These are phyloP conservation scores for Seira musarum DNA, from an alignment of 2,888 invertebrate species.

Conservation along the genomic window DNA sequence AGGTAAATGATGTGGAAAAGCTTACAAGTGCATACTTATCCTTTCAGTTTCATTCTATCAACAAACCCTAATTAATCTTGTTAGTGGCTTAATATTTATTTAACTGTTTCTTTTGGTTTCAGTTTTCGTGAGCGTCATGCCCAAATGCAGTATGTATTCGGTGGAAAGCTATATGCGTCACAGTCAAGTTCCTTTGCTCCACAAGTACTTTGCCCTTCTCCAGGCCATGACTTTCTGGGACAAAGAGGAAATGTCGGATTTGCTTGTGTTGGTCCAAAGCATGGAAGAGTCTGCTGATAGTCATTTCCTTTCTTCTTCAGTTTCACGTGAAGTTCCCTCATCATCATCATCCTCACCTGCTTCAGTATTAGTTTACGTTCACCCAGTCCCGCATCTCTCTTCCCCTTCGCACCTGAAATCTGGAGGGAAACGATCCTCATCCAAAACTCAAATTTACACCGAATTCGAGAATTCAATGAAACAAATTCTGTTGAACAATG, in stretches of 20 bases:
- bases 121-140: slow-evolving; percentile 67
- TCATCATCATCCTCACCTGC: slow-evolving; percentile 31
- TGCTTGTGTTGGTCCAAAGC: slow-evolving; percentile 63
- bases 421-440: slow-evolving; percentile 34
- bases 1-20: neutral
- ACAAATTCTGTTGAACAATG: slow-evolving; percentile 59
- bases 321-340: neutral
- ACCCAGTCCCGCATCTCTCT: slow-evolving; percentile 50
- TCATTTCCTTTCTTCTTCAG: slow-evolving; percentile 11
- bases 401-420: slow-evolving; percentile 23
- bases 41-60: too few species aligned
- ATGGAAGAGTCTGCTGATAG: slow-evolving; percentile 30
- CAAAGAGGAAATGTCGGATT: slow-evolving; percentile 64
- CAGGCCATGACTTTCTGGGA: slow-evolving; percentile 68
- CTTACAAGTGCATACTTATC: too few species aligned
- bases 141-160: slow-evolving; percentile 62
- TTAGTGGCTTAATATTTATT: too few species aligned
- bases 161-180: slow-evolving; percentile 63
- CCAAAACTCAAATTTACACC: slow-evolving; percentile 40
- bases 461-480: slow-evolving; percentile 68
- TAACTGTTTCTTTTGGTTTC: slow-evolving; percentile 23
- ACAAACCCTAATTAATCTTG: too few species aligned
- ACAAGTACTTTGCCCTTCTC: slow-evolving; percentile 68
- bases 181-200: slow-evolving; percentile 49
- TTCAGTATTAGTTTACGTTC: slow-evolving; percentile 65